A percentile compares a stretch with the other conserved stretches of the same genome.
These are phyloP conservation scores for Apocheima hispidaria DNA, from an alignment of 2,888 invertebrate genomes.

Conservation along the genomic window DNA sequence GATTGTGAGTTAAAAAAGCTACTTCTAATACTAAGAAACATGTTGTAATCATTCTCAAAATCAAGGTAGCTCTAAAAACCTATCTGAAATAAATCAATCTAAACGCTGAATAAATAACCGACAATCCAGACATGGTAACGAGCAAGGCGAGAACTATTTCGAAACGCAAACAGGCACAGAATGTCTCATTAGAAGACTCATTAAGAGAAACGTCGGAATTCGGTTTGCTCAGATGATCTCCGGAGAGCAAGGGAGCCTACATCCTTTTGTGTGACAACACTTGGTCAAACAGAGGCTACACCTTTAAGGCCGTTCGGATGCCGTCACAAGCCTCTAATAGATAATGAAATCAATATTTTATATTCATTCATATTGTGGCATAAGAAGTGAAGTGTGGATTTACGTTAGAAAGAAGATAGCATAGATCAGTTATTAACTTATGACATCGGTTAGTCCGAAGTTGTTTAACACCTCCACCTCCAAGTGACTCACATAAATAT, in stretches of 20 bases:
- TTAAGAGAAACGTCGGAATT: constrained; percentile 66
- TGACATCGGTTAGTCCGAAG: too few relatives aligned
- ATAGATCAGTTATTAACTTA: neutral
- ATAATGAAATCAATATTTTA: constrained; percentile 2
- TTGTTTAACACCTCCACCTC: too few relatives aligned
- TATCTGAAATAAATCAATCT: neutral
- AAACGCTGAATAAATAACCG: neutral
- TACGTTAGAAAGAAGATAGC: neutral
- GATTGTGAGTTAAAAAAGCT: too few relatives aligned
- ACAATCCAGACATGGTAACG: constrained; percentile 40
- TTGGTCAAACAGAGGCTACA: constrained; percentile 65
- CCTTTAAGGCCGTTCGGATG: constrained; percentile 42
- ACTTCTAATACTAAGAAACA: too few relatives aligned
- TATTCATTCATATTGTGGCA: neutral
- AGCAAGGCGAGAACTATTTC: constrained; percentile 49
- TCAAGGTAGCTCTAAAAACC: neutral
- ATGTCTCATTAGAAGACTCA: constrained; percentile 67
- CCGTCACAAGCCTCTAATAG: constrained; percentile 17
- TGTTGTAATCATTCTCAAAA: neutral
- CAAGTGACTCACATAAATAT: too few relatives aligned
- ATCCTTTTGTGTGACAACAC: constrained; percentile 73
- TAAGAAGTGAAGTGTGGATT: neutral
- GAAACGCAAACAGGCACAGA: constrained; percentile 57
- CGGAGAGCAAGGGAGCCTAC: constrained; percentile 58
- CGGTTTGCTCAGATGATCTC: constrained; percentile 77